Evolutionary conservation across 2,113 vertebrate genomes (phyloP), one percentile per base, ranked within the genome.

Genomic region (Rhinopomastus cyanomelas): DNA sequence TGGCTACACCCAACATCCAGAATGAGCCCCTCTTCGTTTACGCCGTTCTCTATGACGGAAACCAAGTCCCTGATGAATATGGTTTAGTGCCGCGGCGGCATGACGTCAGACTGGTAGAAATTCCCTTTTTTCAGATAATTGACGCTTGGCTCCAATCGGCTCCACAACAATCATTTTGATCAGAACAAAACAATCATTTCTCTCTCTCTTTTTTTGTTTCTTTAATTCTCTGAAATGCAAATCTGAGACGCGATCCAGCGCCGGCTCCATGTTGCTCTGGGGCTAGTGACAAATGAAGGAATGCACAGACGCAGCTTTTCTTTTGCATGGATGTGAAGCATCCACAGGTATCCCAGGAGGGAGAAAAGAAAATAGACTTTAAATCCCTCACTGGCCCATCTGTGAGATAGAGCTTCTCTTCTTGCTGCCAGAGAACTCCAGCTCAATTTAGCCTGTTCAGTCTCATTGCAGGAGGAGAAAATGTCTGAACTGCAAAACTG

Each of bases 181-280:
- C 34, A 56, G 55, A 94, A 93, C 59, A 86, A 95, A 95, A 85
- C 81, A 92, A 82, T 80, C 2, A 68, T 92, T 94, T 90, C 81
- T 85, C 37, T 80, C 67, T 86, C 25, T 46, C 25, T 25, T 51
- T 51, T 52, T 26, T 82, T 65, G 82, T 84, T 90, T 93, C 88
- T 86, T 65, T 23, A 66, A 84, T 82, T 79, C 92, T 82, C 62
- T 62, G 15, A 51, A 49, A 72, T 76, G 23, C 77, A 89, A 89
- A 91, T 34, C 37, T 81, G 82, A 79, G 89, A 89, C 56, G 78
- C 29, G 23, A 90, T 89, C 46, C 71, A 55, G 42, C 92, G 73
- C 72, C 73, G 92, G 59, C 57, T 75, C 81, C 75, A 66, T 68
- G 92, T 90, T 84, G 76, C 16, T 91, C 73, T 62, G n/a, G 34